Base-by-base conservation (phyloP, 2,888 invertebrate genomes). In the Taenaris catops region DNA sequence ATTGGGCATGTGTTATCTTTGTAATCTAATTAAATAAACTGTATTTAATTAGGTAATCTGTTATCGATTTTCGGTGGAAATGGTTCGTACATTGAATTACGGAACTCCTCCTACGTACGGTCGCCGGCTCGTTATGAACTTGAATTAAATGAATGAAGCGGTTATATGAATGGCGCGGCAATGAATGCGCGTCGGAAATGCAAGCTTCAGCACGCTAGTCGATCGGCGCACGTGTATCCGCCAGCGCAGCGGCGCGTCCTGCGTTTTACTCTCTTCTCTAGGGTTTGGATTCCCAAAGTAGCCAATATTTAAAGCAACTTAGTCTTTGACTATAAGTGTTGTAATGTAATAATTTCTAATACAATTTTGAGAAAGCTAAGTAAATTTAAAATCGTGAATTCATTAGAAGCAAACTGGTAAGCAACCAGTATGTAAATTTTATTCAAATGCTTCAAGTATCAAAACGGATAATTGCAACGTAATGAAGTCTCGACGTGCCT, bases 101-200 rank as follows among this genome's bases (percentile, higher is more conserved):
- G 55, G 58, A 60, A 62, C 60, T 54, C 60, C 68, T 66, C 75
- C 75, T 70, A 74, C 76, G 70, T 66, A 55, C 64, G 59, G 58
- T 53, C 50, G 60, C 43, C 58, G 53, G 62, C 57, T 67, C 59
- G 67, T 78, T 76, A 73, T 81, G 78, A 76, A 79, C 80, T 83
- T 80, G 79, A 79, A 81, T 80, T 74, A 75, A 75, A 75, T 81
- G 76, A 83, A 80, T 80, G 81, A 79, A 67, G 74, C 72, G 64
- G 66, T 79, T 79, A 73, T 79, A 75, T 83, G 81, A 83, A 83
- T 83, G 81, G 78, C 69, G 76, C 69, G 75, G 71, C 75, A 74
- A 72, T 79, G 79, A 76, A 76, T 79, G 76, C 59, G 76, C 73
- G 73, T 78, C 80, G 81, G 83, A 83, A 81, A 76, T 75, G 71